Conservation (phyloP, 2,888 invertebrate species). For the Nemotelus nigrinus region DNA sequence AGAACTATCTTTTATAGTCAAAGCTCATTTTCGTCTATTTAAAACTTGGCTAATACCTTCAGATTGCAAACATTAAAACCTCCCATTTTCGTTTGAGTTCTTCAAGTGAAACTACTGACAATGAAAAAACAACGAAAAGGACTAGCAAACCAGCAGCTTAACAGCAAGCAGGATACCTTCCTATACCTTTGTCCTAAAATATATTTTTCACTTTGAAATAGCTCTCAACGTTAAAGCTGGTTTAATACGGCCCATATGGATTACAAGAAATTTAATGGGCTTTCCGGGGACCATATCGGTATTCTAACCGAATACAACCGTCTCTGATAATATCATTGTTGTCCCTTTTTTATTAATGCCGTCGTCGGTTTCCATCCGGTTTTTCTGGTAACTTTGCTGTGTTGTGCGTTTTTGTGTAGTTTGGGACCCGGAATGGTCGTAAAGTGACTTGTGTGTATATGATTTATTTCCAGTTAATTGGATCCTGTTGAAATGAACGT, state of each 20-base stretch:
- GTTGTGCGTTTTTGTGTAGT: not conserved
- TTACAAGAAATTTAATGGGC: not conserved
- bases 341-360: not conserved
- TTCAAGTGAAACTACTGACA: too few species aligned
- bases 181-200: too few species aligned
- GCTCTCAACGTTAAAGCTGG: not conserved
- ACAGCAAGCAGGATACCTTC: too few species aligned
- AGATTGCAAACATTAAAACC: too few species aligned
- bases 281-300: not conserved
- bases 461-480: not conserved
- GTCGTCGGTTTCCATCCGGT: not conserved
- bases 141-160: too few species aligned
- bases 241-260: not conserved
- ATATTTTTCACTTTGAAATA: too few species aligned
- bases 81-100: too few species aligned
- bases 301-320: not conserved
- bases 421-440: not conserved
- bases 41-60: too few species aligned
- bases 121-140: too few species aligned
- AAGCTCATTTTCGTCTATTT: too few species aligned
- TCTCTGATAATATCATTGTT: not conserved
- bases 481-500: not conserved
- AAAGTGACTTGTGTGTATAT: not conserved
- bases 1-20: too few species aligned
- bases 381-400: not conserved